Conservation (phyloP, 2,797 vertebrate species). For the Bryconaethiops microstoma region DNA sequence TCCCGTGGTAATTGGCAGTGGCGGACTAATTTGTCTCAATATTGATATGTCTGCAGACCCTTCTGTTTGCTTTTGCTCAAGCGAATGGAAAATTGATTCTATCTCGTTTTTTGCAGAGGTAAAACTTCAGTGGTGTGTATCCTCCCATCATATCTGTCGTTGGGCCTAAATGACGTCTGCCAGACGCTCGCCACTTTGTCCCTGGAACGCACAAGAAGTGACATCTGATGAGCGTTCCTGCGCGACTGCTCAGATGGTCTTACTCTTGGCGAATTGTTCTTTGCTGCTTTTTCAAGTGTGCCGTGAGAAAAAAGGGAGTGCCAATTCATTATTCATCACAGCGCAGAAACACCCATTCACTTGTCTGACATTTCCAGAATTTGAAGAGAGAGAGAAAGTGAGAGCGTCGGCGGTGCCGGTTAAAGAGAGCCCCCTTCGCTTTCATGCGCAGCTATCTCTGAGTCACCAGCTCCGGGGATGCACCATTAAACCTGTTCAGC, state of each 20-base stretch:
- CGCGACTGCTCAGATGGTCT: constrained; percentile 61
- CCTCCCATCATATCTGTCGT: constrained; percentile 37
- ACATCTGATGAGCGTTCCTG: constrained; percentile 49
- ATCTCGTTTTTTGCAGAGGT: constrained; percentile 60
- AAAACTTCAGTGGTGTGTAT: constrained; percentile 53
- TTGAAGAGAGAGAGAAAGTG: constrained; percentile 40
- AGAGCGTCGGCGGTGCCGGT: constrained; percentile 16
- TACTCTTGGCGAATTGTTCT: constrained; percentile 63
- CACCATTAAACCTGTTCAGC: constrained; percentile 18
- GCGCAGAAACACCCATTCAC: constrained; percentile 63
- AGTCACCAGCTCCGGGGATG: constrained; percentile 31
- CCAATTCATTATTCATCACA: constrained; percentile 74
- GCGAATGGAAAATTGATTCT: constrained; percentile 52
- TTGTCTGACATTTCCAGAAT: constrained; percentile 70
- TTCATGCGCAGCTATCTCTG: constrained; percentile 48
- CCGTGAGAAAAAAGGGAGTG: constrained; percentile 42
- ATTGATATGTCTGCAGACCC: constrained; percentile 59
- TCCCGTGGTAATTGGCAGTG: constrained; percentile 39
- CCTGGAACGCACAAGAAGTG: constrained; percentile 41
- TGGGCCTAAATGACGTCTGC: constrained; percentile 36
- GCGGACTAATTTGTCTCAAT: constrained; percentile 70
- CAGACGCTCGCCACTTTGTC: constrained; percentile 25
- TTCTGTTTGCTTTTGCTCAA: constrained; percentile 68
- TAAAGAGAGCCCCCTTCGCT: constrained; percentile 58
- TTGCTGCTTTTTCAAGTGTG: constrained; percentile 59